Evolutionary conservation across 2,113 vertebrate species (phyloP).

Genomic region (Riparia riparia): DNA sequence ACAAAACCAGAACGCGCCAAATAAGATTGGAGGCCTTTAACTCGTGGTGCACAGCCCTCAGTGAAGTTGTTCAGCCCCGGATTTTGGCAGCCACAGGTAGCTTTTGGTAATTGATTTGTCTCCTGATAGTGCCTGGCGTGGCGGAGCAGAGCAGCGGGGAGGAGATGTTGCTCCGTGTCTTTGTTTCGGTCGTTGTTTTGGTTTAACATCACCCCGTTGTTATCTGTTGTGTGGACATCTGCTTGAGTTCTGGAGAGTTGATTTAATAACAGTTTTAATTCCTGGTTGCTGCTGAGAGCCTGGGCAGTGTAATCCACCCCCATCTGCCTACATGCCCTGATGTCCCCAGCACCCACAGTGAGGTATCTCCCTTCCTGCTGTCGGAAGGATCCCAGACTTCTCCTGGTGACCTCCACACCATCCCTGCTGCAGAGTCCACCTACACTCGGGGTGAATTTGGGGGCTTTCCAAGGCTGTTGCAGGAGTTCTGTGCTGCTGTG

Average conservation of each 20-base stretch:
- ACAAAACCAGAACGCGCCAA: not conserved
- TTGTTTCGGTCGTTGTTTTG: not conserved
- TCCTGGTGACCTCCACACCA: not conserved
- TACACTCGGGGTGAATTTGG: fast-evolving
- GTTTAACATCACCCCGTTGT: slow-evolving; percentile 45
- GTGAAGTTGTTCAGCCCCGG: not conserved
- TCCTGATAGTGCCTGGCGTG: not conserved
- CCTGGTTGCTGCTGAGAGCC: not conserved
- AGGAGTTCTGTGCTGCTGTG: not conserved
- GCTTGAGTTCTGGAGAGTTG: slow-evolving; percentile 27
- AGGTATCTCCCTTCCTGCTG: not conserved
- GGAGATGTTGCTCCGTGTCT: not conserved
- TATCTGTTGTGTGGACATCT: not conserved
- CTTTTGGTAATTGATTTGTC: slow-evolving; percentile 20
- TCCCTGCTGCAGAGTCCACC: not conserved
- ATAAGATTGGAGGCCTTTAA: not conserved
- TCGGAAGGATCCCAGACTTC: not conserved
- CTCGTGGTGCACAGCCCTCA: not conserved
- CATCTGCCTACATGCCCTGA: not conserved
- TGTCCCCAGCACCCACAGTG: fast-evolving
- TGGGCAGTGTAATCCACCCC: not conserved
- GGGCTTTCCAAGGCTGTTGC: not conserved
- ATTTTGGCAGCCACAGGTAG: not conserved
- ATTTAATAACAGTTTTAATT: slow-evolving; percentile 55
- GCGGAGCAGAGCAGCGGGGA: not conserved